Conservation (phyloP, 37 sponge, comb jelly and placozoan species). For the Halisarca cf. caerulea region DNA sequence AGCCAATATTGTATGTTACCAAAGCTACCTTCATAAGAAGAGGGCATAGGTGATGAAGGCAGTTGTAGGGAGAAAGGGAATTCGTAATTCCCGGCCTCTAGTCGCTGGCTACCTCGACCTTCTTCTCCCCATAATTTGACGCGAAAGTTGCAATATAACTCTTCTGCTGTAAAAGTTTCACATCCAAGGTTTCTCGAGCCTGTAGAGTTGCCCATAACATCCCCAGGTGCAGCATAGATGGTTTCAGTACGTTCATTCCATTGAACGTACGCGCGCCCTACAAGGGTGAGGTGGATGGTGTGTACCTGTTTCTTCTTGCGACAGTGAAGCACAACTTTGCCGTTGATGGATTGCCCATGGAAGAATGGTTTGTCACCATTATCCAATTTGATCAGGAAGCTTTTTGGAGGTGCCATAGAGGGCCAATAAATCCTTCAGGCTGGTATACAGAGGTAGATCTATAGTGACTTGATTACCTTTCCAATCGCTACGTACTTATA, state of each 20-base stretch:
- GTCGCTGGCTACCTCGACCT: background rate
- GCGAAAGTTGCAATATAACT: no score
- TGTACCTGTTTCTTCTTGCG: background rate
- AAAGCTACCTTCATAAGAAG: background rate
- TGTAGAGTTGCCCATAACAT: no score
- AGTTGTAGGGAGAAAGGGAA: constrained; percentile 40
- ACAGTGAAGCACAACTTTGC: background rate
- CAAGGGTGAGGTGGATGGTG: background rate
- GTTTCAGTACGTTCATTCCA: constrained; percentile 17
- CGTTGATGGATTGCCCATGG: constrained; percentile 24
- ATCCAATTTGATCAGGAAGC: no score
- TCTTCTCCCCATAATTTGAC: no score
- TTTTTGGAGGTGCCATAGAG: no score
- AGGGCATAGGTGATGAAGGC: background rate
- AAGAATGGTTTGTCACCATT: background rate
- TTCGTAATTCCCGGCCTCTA: constrained; percentile 15
- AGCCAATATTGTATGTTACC: constrained; percentile 41
- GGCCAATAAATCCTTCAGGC: no score
- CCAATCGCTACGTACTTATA: no score
- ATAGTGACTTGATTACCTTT: no score
- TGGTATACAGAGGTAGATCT: no score
- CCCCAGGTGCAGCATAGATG: constrained; percentile 35
- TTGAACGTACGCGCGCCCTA: constrained; percentile 6
- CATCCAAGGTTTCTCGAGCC: no score
- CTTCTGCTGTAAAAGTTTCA: no score